These are phyloP conservation scores for Atrichornis clamosus DNA, from an alignment of 2,113 vertebrate species.

Conservation along the genomic window DNA sequence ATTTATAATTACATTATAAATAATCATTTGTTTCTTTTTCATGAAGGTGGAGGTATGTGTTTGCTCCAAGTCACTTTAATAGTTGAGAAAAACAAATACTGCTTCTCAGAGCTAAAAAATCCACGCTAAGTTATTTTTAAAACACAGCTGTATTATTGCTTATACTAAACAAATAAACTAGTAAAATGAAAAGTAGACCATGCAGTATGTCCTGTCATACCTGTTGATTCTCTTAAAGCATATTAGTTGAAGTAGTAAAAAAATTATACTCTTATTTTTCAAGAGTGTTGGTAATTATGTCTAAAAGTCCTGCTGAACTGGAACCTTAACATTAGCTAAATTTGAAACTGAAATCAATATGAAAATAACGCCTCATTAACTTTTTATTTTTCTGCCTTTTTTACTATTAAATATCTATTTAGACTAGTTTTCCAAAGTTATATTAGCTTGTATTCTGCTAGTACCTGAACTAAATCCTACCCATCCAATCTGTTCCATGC, in stretches of 20 bases:
- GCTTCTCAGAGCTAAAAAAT: background rate
- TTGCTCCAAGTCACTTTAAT: background rate
- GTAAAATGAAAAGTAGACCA: background rate
- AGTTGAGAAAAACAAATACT: background rate
- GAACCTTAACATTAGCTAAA: background rate
- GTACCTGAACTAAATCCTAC: background rate
- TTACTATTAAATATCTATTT: background rate
- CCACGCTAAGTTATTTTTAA: background rate
- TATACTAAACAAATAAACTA: background rate
- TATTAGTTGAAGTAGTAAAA: background rate
- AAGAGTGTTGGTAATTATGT: background rate
- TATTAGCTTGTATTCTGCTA: background rate
- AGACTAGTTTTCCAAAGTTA: background rate
- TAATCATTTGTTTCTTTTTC: background rate
- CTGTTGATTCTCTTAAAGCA: background rate
- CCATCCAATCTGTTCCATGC: background rate
- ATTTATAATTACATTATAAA: background rate
- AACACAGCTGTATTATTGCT: background rate
- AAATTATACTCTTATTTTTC: background rate
- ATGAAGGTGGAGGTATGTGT: background rate
- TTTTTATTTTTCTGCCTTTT: background rate
- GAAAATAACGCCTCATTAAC: background rate
- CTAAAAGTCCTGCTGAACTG: background rate
- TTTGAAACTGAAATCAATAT: background rate
- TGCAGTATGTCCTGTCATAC: background rate